Conservation (phyloP, 1,140 invertebrate species). For the Hylaeus volcanicus region DNA sequence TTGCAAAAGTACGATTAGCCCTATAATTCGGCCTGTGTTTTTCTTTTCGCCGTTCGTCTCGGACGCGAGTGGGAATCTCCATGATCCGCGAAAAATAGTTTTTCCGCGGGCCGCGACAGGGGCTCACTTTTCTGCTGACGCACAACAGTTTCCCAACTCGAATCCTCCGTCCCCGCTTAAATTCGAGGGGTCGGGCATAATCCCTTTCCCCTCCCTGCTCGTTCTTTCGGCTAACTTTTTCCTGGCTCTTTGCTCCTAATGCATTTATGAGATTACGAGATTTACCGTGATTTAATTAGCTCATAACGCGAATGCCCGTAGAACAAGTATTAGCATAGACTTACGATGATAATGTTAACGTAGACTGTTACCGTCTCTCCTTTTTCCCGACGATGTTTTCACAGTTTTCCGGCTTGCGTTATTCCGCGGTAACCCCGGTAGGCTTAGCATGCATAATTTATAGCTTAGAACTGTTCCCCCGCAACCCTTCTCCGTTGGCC, state of each 20-base stretch:
- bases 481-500: background rate
- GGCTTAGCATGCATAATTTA: slow-evolving; percentile 41
- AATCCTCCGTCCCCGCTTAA: slow-evolving; percentile 17
- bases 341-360: slow-evolving; percentile 23
- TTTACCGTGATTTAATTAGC: slow-evolving; percentile 48
- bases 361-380: slow-evolving; percentile 6
- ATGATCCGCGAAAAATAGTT: background rate
- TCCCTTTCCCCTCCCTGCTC: background rate
- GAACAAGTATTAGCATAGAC: slow-evolving; percentile 40
- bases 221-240: slow-evolving; percentile 25
- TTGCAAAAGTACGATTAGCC: background rate
- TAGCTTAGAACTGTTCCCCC: slow-evolving; percentile 11
- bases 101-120: background rate
- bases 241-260: slow-evolving; percentile 36
- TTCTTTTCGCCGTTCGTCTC: no score
- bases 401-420: background rate
- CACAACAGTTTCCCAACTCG: slow-evolving; percentile 37
- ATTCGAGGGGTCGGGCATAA: slow-evolving; percentile 28
- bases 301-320: slow-evolving; percentile 41
- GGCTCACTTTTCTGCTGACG: slow-evolving; percentile 29
- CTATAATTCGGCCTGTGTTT: background rate
- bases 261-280: slow-evolving; percentile 42
- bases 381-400: background rate
- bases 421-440: background rate
- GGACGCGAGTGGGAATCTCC: background rate